phyloP scores from a whole-genome alignment of 2,888 invertebrate species.

The Cephus spinipes region DNA sequence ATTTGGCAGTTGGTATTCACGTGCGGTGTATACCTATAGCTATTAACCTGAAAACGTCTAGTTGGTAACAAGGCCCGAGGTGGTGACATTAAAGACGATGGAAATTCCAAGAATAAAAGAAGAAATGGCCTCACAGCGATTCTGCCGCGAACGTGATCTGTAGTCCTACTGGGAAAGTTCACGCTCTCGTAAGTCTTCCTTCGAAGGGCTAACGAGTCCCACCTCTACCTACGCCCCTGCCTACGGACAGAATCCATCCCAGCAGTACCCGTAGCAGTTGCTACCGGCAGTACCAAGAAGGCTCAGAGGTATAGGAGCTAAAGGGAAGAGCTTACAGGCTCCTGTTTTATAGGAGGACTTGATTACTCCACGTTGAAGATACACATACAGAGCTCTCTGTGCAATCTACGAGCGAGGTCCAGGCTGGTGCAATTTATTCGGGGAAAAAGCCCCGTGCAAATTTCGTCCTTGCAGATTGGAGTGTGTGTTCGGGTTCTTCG shows the following conservation, averaged over 20 bases:
- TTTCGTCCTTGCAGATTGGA: neutral
- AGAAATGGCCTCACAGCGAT: neutral
- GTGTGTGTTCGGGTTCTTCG: neutral
- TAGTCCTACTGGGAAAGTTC: slow-evolving; percentile 34
- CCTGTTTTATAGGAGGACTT: neutral
- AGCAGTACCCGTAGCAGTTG: neutral
- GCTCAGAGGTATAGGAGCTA: neutral
- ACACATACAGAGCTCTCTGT: neutral
- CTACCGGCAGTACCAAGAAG: neutral
- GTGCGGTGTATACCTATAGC: neutral
- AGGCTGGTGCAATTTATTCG: neutral
- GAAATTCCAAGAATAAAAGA: neutral
- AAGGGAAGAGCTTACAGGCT: neutral
- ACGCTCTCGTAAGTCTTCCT: slow-evolving; percentile 44
- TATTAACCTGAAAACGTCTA: neutral
- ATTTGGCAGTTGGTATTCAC: neutral
- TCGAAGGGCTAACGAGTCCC: slow-evolving; percentile 47
- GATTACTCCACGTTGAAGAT: neutral
- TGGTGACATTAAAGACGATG: neutral
- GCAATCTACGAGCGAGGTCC: neutral
- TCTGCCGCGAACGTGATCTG: slow-evolving; percentile 31
- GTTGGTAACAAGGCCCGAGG: neutral
- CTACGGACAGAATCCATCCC: neutral
- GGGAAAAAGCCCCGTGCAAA: neutral
- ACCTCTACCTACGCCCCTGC: neutral